These are phyloP conservation scores for Drosophila cardini DNA, from an alignment of 1,140 invertebrate species.

Conservation along the genomic window DNA sequence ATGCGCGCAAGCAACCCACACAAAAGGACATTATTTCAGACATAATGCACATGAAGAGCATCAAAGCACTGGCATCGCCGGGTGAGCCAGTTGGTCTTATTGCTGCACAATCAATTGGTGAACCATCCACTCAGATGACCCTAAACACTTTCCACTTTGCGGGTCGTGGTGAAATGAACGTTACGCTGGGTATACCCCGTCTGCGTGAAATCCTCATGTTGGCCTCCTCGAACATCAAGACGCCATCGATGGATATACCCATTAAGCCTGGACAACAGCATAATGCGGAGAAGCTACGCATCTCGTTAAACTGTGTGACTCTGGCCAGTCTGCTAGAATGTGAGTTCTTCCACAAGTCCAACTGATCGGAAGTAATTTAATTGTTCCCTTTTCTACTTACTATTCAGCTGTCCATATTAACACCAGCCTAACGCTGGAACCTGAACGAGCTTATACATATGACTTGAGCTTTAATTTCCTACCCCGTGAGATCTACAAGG, in stretches of 20 bases:
- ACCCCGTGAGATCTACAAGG: constrained; percentile 89
- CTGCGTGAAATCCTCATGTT: constrained; percentile 98
- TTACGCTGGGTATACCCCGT: constrained; percentile 98
- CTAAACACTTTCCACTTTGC: constrained; percentile 99
- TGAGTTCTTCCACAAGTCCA: constrained; percentile 43
- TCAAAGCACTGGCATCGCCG: constrained; percentile 91
- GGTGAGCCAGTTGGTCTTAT: constrained; percentile 98
- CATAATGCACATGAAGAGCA: constrained; percentile 91
- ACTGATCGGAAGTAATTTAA: neutral
- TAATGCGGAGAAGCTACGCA: constrained; percentile 88
- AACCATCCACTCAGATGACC: constrained; percentile 99
- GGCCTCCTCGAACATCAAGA: constrained; percentile 96
- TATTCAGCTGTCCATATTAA: constrained; percentile 87
- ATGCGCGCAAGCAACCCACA: constrained; percentile 85
- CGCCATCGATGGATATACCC: constrained; percentile 97
- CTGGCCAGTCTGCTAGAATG: constrained; percentile 92
- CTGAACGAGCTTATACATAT: constrained; percentile 86
- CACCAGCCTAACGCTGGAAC: constrained; percentile 86
- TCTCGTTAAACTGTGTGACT: constrained; percentile 91
- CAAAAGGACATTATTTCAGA: constrained; percentile 86
- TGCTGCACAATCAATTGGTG: constrained; percentile 98
- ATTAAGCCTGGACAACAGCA: constrained; percentile 87
- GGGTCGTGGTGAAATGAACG: constrained; percentile 99
- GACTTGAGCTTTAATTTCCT: constrained; percentile 90
- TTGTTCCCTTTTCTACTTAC: neutral